Conservation (phyloP, 2,113 vertebrate species). For the Pogonocichla stellata region DNA sequence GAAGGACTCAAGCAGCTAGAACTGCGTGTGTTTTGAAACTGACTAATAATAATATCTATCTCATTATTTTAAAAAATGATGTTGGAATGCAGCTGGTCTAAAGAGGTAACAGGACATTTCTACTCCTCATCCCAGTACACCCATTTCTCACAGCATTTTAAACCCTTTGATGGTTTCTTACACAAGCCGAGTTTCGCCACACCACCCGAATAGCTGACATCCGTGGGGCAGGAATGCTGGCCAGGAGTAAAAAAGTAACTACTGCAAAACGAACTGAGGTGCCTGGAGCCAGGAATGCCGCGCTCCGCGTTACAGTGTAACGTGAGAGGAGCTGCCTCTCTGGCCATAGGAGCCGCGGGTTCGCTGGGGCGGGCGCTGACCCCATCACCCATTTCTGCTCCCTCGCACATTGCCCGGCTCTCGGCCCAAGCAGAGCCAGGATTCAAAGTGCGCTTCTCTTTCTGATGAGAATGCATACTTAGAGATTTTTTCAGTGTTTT, state of each 20-base stretch:
- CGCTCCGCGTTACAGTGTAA: background rate
- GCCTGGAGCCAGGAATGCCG: background rate
- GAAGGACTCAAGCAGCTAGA: background rate
- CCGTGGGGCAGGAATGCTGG: background rate
- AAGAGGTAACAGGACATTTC: background rate
- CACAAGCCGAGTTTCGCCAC: background rate
- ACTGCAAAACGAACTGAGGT: accelerated
- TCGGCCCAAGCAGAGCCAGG: background rate
- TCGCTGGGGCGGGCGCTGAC: accelerated
- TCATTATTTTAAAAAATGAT: background rate
- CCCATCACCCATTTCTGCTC: background rate
- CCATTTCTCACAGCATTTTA: background rate
- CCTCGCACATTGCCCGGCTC: accelerated
- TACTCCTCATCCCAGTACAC: background rate
- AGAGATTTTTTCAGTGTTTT: too few relatives aligned
- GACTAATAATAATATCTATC: background rate
- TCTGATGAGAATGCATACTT: too few relatives aligned
- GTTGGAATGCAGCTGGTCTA: background rate
- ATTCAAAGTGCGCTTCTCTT: too few relatives aligned
- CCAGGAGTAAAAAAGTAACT: background rate
- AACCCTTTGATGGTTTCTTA: background rate
- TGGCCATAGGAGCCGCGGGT: accelerated
- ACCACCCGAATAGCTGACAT: accelerated
- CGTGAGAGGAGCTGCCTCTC: accelerated
- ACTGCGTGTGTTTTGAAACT: background rate